phyloP scores from a whole-genome alignment of 2,888 invertebrate genomes.

The Xanthia icteritia region DNA sequence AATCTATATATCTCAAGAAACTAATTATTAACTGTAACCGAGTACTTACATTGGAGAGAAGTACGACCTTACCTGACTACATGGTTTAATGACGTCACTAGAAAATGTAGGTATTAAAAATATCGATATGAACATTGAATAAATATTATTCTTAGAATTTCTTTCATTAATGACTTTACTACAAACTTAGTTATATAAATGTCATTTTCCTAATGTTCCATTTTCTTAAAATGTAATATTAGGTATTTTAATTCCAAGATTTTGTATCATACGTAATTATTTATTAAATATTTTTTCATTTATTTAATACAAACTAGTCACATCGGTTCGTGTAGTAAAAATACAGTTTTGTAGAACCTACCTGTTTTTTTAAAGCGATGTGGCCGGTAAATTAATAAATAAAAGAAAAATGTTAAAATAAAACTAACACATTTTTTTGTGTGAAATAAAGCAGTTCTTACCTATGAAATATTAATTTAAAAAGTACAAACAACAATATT shows the following conservation, averaged over 20 bases:
- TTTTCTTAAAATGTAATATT: neutral
- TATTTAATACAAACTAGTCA: neutral
- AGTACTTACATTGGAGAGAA: no score
- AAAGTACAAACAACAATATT: neutral
- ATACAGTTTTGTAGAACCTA: neutral
- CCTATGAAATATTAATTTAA: neutral
- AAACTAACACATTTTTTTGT: neutral
- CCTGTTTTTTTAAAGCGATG: neutral
- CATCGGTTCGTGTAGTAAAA: neutral
- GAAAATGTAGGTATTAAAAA: slow-evolving; percentile 7
- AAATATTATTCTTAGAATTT: neutral
- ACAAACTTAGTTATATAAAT: neutral
- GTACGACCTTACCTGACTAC: neutral
- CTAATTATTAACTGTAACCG: neutral
- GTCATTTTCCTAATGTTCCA: neutral
- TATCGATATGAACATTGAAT: neutral
- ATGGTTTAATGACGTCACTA: slow-evolving; percentile 11
- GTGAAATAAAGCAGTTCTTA: neutral
- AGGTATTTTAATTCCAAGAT: neutral
- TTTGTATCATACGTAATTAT: neutral
- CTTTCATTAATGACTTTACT: neutral
- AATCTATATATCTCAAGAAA: neutral
- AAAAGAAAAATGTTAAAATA: no score
- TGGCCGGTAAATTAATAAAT: neutral
- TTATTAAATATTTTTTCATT: neutral